These are phyloP conservation scores for Aplodontia rufa DNA, from an alignment of 2,113 vertebrate genomes.

Conservation along the genomic window DNA sequence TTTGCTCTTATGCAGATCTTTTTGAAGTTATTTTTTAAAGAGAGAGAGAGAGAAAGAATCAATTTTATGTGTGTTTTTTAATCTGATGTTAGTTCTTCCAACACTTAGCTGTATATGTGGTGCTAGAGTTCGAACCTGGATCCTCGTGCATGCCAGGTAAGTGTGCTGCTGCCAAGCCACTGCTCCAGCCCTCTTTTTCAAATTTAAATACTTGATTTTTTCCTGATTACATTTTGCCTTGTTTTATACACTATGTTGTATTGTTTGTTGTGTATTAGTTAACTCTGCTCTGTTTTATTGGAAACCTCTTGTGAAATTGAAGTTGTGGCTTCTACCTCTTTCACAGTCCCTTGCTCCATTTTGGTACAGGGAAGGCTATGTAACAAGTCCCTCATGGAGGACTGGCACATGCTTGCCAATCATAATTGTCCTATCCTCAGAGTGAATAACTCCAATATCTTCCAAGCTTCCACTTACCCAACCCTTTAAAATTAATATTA, in stretches of 20 bases:
- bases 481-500: constrained; percentile 37
- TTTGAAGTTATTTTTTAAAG: too few relatives aligned
- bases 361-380: not conserved
- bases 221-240: not conserved
- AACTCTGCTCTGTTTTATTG: constrained; percentile 33
- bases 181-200: too few relatives aligned
- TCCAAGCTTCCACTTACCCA: not conserved
- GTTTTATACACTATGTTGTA: not conserved
- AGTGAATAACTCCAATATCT: not conserved
- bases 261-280: not conserved
- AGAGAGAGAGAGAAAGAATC: too few relatives aligned
- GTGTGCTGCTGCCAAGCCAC: too few relatives aligned
- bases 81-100: too few relatives aligned
- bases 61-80: too few relatives aligned
- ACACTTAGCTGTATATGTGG: too few relatives aligned
- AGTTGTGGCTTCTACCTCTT: not conserved
- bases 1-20: not conserved
- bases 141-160: too few relatives aligned
- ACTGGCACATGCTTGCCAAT: not conserved
- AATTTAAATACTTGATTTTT: not conserved
- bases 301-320: constrained; percentile 18
- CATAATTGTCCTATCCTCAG: not conserved
- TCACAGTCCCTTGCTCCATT: not conserved
- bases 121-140: too few relatives aligned
- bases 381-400: not conserved